Conservation (phyloP, 2,888 invertebrate species). For the Criorhina ranunculi region DNA sequence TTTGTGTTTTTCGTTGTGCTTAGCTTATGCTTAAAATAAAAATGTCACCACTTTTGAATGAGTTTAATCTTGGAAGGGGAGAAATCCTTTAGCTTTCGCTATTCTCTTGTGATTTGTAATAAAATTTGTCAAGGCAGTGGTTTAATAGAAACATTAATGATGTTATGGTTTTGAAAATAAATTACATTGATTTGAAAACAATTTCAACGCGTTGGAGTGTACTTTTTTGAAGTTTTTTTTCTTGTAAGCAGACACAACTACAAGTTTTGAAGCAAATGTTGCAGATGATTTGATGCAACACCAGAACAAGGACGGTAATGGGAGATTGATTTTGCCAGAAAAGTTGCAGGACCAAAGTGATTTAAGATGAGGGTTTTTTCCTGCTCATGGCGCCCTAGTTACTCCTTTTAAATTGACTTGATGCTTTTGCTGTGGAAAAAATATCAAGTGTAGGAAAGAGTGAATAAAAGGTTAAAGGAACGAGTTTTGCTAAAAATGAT, state of each 20-base stretch:
- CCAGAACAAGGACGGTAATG: not conserved
- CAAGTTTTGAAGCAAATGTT: not conserved
- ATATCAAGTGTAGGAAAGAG: too few relatives aligned
- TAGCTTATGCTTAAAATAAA: not conserved
- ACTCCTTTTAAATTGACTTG: slow-evolving; percentile 6
- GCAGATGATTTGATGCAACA: not conserved
- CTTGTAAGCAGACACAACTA: not conserved
- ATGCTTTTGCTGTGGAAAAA: too few relatives aligned
- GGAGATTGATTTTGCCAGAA: not conserved
- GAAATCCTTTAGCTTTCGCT: not conserved
- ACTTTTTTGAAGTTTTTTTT: not conserved
- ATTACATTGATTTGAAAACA: not conserved
- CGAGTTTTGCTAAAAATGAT: too few relatives aligned
- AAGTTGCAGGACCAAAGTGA: not conserved
- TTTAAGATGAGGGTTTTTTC: not conserved
- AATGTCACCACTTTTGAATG: slow-evolving; percentile 1
- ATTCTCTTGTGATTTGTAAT: not conserved
- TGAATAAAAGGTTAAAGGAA: too few relatives aligned
- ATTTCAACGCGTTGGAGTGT: not conserved
- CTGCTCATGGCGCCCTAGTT: not conserved
- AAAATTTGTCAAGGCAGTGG: not conserved
- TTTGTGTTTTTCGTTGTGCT: slow-evolving; percentile 13
- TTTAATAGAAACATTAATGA: not conserved
- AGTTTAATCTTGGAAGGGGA: not conserved
- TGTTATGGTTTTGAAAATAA: not conserved